A percentile compares a stretch with the other conserved stretches of the same genome.
Conservation (phyloP, 1,140 invertebrate species). For the Sminthurides bifidus region DNA sequence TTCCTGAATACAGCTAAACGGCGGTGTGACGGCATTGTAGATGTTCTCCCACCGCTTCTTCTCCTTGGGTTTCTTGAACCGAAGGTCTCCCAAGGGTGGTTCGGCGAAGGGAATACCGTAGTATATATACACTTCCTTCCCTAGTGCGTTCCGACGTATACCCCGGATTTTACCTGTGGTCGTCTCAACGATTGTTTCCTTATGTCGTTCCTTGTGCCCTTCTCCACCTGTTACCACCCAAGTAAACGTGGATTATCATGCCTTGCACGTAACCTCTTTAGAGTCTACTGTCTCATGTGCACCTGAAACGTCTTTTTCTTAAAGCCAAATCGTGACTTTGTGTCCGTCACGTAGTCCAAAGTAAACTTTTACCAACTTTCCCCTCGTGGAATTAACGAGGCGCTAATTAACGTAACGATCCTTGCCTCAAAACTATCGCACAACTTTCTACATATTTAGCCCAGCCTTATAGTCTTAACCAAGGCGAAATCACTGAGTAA, state of each 20-base stretch:
- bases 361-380: no score
- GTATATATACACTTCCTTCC: conserved; percentile 74
- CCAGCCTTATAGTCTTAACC: no score
- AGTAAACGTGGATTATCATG: not conserved
- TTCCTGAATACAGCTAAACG: conserved; percentile 68
- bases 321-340: no score
- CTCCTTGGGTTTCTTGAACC: conserved; percentile 75
- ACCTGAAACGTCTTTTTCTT: no score
- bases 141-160: conserved; percentile 63
- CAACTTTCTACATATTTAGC: no score
- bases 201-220: conserved; percentile 14
- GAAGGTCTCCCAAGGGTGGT: conserved; percentile 67
- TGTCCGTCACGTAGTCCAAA: no score
- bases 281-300: no score
- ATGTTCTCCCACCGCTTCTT: conserved; percentile 74
- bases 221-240: not conserved
- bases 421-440: no score
- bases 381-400: no score
- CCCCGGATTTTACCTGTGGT: conserved; percentile 57
- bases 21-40: conserved; percentile 60
- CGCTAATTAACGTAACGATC: no score
- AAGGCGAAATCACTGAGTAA: no score
- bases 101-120: conserved; percentile 92
- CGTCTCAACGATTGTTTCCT: conserved; percentile 12
- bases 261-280: no score